phyloP scores from a whole-genome alignment of 2,888 invertebrate genomes.

The Steinernema hermaphroditum region DNA sequence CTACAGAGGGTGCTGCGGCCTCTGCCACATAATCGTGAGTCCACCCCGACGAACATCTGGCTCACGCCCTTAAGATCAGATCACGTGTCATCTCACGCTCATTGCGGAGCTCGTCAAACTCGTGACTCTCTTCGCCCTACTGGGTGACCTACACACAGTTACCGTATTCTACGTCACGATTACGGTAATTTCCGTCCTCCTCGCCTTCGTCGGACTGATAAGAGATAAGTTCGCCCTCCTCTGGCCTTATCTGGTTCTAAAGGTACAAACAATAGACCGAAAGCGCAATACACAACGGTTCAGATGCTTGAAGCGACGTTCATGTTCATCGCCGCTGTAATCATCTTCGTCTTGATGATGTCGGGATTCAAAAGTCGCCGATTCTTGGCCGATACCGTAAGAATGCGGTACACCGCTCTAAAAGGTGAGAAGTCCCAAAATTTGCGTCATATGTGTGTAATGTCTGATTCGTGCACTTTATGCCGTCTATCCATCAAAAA shows the following conservation, averaged over 20 bases:
- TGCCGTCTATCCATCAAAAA: neutral
- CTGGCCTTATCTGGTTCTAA: conserved; percentile 7
- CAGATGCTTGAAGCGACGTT: neutral
- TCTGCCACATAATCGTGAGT: conserved; percentile 11
- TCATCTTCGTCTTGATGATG: conserved; percentile 16
- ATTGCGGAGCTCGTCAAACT: neutral
- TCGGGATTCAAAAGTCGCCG: neutral
- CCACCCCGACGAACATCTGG: neutral
- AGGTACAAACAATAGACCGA: neutral
- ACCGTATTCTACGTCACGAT: neutral
- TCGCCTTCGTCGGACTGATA: neutral
- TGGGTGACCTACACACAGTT: neutral
- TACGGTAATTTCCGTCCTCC: neutral
- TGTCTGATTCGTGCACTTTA: neutral
- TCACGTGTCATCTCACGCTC: neutral
- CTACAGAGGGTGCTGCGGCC: neutral
- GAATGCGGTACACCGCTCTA: neutral
- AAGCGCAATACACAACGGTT: neutral
- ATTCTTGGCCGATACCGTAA: neutral
- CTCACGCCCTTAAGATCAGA: neutral
- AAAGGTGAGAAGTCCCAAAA: neutral
- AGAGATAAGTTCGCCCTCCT: neutral
- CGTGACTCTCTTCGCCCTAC: neutral
- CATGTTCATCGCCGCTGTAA: neutral
- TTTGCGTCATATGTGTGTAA: too few species aligned